These are phyloP conservation scores for Apis laboriosa DNA, from an alignment of 1,140 invertebrate genomes.

Conservation along the genomic window DNA sequence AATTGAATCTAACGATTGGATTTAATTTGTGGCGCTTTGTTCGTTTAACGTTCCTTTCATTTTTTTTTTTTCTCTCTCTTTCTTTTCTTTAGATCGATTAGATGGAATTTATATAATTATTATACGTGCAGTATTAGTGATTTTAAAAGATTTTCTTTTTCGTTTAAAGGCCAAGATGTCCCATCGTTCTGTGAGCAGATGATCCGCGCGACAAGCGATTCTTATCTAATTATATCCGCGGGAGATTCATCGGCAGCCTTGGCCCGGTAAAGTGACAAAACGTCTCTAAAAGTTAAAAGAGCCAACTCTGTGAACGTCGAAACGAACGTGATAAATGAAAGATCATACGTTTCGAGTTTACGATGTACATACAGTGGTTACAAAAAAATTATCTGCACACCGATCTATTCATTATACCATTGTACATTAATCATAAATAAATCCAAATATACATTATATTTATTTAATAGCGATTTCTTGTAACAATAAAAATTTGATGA, in stretches of 20 bases:
- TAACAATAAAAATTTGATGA: too few relatives aligned
- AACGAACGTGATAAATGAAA: neutral
- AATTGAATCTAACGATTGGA: neutral
- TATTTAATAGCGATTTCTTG: too few relatives aligned
- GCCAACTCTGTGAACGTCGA: conserved; percentile 1
- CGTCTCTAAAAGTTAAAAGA: conserved; percentile 22
- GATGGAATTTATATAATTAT: neutral
- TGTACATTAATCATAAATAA: neutral
- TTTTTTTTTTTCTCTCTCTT: neutral
- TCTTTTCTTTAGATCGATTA: neutral
- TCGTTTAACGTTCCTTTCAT: too few relatives aligned
- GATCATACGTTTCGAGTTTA: neutral
- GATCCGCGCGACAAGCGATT: conserved; percentile 9
- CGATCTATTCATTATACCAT: neutral
- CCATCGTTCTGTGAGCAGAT: neutral
- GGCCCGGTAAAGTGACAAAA: conserved; percentile 19
- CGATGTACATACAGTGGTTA: too few relatives aligned
- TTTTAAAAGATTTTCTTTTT: neutral
- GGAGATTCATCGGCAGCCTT: conserved; percentile 17
- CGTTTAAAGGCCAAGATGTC: too few relatives aligned
- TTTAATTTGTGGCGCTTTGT: neutral
- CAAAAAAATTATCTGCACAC: too few relatives aligned
- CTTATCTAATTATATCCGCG: conserved; percentile 14
- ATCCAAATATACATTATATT: too few relatives aligned
- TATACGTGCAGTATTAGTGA: neutral